These are phyloP conservation scores for Pelusios castaneus DNA, from an alignment of 2,113 vertebrate genomes.

Conservation along the genomic window DNA sequence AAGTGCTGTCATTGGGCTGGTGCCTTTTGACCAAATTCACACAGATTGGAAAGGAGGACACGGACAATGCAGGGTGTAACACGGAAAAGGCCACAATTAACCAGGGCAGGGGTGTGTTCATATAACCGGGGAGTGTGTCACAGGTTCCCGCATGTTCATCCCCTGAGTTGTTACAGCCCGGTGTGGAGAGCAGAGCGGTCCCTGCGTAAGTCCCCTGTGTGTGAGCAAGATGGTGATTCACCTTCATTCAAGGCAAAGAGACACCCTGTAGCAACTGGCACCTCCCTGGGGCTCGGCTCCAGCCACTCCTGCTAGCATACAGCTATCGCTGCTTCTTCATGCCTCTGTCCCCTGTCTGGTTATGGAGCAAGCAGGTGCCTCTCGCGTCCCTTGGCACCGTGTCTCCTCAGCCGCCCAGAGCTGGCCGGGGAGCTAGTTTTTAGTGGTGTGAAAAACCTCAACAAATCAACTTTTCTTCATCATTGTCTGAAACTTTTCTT, in stretches of 20 bases:
- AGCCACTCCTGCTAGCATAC: not conserved
- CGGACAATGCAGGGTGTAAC: too few relatives aligned
- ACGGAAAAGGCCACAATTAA: not conserved
- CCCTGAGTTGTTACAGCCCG: too few relatives aligned
- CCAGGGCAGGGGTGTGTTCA: not conserved
- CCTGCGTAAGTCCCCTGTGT: too few relatives aligned
- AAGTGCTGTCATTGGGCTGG: too few relatives aligned
- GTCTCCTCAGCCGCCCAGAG: too few relatives aligned
- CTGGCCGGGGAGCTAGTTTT: not conserved
- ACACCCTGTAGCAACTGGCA: not conserved
- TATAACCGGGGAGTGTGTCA: not conserved
- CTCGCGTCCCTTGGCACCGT: too few relatives aligned
- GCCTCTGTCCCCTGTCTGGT: too few relatives aligned
- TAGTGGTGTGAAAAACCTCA: not conserved
- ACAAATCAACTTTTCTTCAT: not conserved
- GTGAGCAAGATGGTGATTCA: not conserved
- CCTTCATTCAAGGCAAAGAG: not conserved
- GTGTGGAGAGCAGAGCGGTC: too few relatives aligned
- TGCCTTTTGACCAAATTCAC: too few relatives aligned
- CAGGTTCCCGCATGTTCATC: too few relatives aligned
- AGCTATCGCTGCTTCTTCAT: not conserved
- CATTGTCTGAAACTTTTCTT: not conserved
- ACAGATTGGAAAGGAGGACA: too few relatives aligned
- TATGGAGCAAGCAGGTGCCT: too few relatives aligned
- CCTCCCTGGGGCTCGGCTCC: not conserved